Percentiles rank a stretch among this genome's conserved stretches.
These are phyloP conservation scores for Paragorgia papillata DNA, from an alignment of 92 coral and sea anemone species.

Conservation along the genomic window DNA sequence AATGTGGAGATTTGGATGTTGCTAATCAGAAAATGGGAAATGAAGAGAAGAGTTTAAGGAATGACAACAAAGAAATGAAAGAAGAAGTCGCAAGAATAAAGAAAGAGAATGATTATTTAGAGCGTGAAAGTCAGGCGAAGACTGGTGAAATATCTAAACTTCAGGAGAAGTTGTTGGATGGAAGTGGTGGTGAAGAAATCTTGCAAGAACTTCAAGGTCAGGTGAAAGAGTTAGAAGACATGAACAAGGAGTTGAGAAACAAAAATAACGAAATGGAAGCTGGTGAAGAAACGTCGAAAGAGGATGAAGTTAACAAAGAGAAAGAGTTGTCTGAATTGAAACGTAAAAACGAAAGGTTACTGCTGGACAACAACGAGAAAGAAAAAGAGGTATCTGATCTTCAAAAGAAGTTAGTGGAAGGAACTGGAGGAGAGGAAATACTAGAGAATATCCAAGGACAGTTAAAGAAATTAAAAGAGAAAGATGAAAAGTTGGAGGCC, in stretches of 20 bases:
- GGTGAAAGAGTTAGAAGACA: conserved; percentile 71
- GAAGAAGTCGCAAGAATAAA: not conserved
- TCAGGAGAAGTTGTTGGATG: conserved; percentile 50
- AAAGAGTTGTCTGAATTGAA: conserved; percentile 57
- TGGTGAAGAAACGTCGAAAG: conserved; percentile 63
- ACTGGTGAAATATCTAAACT: conserved; percentile 54
- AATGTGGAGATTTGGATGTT: conserved; percentile 60
- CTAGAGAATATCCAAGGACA: too few relatives aligned
- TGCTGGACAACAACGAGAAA: conserved; percentile 62
- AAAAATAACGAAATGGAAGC: not conserved
- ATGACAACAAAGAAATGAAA: not conserved
- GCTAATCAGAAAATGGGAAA: not conserved
- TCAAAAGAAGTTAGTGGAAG: conserved; percentile 6
- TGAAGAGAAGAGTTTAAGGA: not conserved
- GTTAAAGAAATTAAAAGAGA: not conserved
- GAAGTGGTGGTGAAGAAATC: conserved; percentile 68
- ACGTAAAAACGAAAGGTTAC: conserved; percentile 36
- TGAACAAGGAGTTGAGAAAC: conserved; percentile 53
- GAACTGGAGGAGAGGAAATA: not conserved
- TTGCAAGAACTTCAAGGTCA: conserved; percentile 63
- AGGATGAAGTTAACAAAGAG: conserved; percentile 69
- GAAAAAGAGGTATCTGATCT: conserved; percentile 31
- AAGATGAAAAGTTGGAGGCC: not conserved
- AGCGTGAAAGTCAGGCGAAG: conserved; percentile 64
- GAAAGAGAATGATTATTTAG: conserved; percentile 59